These are phyloP conservation scores for Alouatta palliata DNA, from an alignment of 2,113 vertebrate species.

Conservation along the genomic window DNA sequence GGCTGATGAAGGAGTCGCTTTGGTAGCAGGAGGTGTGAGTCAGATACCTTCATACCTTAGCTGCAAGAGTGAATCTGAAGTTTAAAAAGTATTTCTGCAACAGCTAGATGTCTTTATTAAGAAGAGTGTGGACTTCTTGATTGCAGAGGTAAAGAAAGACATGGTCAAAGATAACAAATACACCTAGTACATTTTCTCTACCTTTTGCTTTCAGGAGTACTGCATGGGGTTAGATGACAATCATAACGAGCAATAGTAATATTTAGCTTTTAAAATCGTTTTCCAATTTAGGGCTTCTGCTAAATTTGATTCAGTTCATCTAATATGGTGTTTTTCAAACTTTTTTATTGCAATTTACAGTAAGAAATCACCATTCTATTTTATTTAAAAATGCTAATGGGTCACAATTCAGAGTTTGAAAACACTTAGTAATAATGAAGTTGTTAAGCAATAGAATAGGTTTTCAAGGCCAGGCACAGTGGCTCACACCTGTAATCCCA, in stretches of 20 bases:
- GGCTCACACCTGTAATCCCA: too few species aligned
- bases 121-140: constrained; percentile 96
- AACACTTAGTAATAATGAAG: neutral
- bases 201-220: neutral
- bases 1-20: constrained; percentile 93
- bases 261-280: neutral
- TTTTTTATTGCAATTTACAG: neutral
- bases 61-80: constrained; percentile 92
- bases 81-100: constrained; percentile 92
- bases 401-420: neutral
- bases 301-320: neutral
- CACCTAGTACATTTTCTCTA: neutral
- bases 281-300: neutral
- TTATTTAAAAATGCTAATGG: neutral
- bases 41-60: constrained; percentile 95
- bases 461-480: neutral
- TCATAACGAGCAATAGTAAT: neutral
- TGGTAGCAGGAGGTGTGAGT: constrained; percentile 97
- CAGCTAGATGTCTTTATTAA: constrained; percentile 92
- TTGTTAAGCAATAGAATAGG: neutral
- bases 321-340: neutral
- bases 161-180: neutral
- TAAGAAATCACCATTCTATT: neutral
- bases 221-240: neutral
- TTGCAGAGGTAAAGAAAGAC: constrained; percentile 91